These are phyloP conservation scores for Chromobotia macracanthus DNA, from an alignment of 2,797 vertebrate genomes.

Conservation along the genomic window DNA sequence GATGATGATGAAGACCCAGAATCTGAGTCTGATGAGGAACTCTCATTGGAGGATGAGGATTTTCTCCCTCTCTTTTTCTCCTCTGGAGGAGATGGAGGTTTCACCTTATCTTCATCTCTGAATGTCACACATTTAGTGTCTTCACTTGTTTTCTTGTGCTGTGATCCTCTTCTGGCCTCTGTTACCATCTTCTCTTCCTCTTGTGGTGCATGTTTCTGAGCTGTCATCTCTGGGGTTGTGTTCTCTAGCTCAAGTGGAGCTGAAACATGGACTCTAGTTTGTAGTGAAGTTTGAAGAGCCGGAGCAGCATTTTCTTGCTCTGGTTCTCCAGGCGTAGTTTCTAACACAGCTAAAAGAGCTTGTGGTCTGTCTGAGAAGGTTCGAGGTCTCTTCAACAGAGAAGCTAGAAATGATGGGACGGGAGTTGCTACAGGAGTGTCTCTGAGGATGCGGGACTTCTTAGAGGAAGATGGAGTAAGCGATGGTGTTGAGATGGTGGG, in stretches of 20 bases:
- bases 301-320: conserved; percentile 23
- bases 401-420: conserved; percentile 62
- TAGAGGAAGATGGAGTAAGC: conserved; percentile 70
- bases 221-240: conserved; percentile 20
- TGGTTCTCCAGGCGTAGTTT: conserved; percentile 30
- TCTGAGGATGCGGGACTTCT: conserved; percentile 75
- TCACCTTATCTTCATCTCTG: conserved; percentile 48
- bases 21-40: conserved; percentile 76
- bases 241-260: conserved; percentile 38
- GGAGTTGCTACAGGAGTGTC: conserved; percentile 66
- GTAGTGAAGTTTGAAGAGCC: conserved; percentile 42
- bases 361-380: conserved; percentile 74
- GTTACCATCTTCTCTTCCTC: conserved; percentile 36
- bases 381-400: conserved; percentile 73
- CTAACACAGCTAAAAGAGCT: conserved; percentile 36
- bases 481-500: conserved; percentile 52
- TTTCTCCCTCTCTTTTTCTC: conserved; percentile 53
- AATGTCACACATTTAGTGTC: conserved; percentile 42
- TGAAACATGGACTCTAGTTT: conserved; percentile 20
- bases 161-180: not conserved
- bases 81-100: conserved; percentile 48
- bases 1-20: conserved; percentile 80
- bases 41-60: conserved; percentile 72
- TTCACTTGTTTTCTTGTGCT: conserved; percentile 42
- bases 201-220: conserved; percentile 31